These are phyloP conservation scores for Cantharis lateralis DNA, from an alignment of 2,888 invertebrate genomes.

Conservation along the genomic window DNA sequence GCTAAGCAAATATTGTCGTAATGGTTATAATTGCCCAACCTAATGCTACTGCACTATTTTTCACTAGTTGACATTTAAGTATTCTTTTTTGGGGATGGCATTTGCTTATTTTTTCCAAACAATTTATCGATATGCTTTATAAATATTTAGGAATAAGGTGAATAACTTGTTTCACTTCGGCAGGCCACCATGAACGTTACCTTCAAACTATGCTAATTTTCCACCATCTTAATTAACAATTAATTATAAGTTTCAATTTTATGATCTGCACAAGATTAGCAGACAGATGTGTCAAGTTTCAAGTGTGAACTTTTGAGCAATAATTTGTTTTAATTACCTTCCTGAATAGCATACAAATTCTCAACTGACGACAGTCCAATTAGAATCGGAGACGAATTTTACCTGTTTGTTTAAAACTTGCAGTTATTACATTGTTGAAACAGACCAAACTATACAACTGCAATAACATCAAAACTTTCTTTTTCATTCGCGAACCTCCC, in stretches of 20 bases:
- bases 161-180: conserved; percentile 30
- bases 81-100: conserved; percentile 19
- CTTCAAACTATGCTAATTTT: conserved; percentile 27
- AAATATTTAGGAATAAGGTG: conserved; percentile 29
- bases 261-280: neutral
- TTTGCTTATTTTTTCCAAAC: conserved; percentile 6
- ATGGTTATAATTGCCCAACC: conserved; percentile 33
- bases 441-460: no score
- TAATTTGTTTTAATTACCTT: no score
- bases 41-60: conserved; percentile 19
- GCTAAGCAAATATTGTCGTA: conserved; percentile 34
- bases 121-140: conserved; percentile 4
- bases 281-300: neutral
- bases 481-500: no score
- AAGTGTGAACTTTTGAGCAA: neutral
- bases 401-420: no score
- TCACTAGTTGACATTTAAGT: conserved; percentile 25
- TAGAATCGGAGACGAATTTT: no score
- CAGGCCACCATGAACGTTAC: conserved; percentile 21
- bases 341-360: no score
- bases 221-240: conserved; percentile 21
- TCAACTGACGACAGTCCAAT: no score
- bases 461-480: no score
- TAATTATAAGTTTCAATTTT: neutral
- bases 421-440: no score